These are phyloP conservation scores for Thamnophis sirtalis DNA, from an alignment of 2,113 vertebrate species.

Conservation along the genomic window DNA sequence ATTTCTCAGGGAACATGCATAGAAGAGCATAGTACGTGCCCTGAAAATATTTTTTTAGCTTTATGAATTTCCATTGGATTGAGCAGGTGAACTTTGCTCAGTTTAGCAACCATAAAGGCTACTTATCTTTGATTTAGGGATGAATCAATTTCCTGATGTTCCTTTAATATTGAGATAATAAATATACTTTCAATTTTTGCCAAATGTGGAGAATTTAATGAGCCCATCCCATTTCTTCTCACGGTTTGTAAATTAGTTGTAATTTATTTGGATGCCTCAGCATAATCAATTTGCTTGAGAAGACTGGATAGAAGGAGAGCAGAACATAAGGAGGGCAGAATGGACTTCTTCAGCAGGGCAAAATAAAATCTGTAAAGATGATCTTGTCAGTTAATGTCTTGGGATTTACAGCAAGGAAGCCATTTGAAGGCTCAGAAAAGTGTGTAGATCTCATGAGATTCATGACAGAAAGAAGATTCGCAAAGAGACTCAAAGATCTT, in stretches of 20 bases:
- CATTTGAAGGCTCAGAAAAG: not conserved
- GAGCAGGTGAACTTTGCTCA: not conserved
- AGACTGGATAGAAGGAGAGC: constrained; percentile 46
- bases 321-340: constrained; percentile 43
- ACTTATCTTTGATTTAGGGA: constrained; percentile 11
- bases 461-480: constrained; percentile 1
- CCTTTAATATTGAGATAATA: constrained; percentile 4
- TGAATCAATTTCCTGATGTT: not conserved
- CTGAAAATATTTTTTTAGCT: not conserved
- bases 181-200: not conserved
- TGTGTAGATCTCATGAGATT: not conserved
- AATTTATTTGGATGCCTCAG: constrained; percentile 53
- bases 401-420: not conserved
- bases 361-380: not conserved
- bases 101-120: not conserved
- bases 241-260: constrained; percentile 33
- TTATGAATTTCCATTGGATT: not conserved
- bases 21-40: not conserved
- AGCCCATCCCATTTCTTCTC: constrained; percentile 45
- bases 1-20: not conserved
- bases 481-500: not conserved
- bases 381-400: constrained; percentile 35
- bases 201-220: constrained; percentile 31
- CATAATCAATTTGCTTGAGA: constrained; percentile 33
- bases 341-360: not conserved